These are phyloP conservation scores for Otocyon megalotis DNA, from an alignment of 2,113 vertebrate genomes.

Conservation along the genomic window DNA sequence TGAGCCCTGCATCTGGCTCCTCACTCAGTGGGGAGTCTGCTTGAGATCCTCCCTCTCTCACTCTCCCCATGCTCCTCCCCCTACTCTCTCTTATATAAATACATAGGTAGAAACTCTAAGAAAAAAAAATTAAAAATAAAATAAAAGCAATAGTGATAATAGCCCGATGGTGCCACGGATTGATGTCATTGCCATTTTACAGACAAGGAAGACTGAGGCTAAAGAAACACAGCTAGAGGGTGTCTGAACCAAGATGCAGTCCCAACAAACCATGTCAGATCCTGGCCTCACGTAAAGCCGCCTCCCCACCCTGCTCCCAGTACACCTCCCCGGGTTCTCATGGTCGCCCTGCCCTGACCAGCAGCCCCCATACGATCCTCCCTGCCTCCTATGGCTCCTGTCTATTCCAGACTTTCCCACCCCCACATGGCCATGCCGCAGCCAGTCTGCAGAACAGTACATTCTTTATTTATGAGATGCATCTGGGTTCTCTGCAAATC, in stretches of 20 bases:
- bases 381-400: fast-evolving
- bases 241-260: not conserved
- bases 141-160: not conserved
- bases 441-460: not conserved
- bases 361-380: fast-evolving
- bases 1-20: not conserved
- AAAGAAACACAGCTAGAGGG: not conserved
- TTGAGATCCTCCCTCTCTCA: not conserved
- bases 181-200: not conserved
- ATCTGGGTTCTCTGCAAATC: conserved; percentile 16
- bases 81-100: not conserved
- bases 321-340: fast-evolving
- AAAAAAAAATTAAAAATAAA: not conserved
- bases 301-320: fast-evolving
- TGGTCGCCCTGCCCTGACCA: not conserved
- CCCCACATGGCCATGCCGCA: fast-evolving
- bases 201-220: conserved; percentile 10
- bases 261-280: not conserved
- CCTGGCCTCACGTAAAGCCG: not conserved
- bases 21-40: not conserved
- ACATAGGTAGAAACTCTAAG: not conserved
- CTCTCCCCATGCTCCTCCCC: not conserved
- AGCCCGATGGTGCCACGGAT: not conserved
- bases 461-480: conserved; percentile 70
- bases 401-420: not conserved